phyloP scores from a whole-genome alignment of 2,797 vertebrate genomes.

The Sciurus vulgaris region DNA sequence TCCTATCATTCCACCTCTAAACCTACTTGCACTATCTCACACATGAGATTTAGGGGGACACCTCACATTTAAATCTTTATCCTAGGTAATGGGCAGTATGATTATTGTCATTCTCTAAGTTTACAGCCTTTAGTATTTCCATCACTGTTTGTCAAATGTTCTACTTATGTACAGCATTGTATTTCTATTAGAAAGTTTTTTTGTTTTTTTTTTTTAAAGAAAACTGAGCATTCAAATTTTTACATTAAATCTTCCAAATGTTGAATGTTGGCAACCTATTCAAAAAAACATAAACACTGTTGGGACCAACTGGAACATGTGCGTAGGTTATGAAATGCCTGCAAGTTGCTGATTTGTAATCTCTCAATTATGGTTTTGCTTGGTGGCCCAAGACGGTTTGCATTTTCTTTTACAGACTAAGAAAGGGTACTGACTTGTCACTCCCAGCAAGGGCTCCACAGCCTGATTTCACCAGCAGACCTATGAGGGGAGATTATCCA shows the following conservation, averaged over 20 bases:
- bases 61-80: too few relatives aligned
- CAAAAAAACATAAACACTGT: background rate
- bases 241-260: constrained; percentile 1
- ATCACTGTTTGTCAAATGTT: background rate
- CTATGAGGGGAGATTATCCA: background rate
- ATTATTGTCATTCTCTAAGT: background rate
- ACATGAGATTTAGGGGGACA: too few relatives aligned
- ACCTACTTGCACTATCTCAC: too few relatives aligned
- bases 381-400: background rate
- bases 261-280: background rate
- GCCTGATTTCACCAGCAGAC: background rate
- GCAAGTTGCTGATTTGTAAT: background rate
- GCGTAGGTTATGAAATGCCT: background rate
- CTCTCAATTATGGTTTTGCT: background rate
- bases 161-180: background rate
- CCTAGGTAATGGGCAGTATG: background rate
- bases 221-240: background rate
- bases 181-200: background rate
- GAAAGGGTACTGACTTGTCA: background rate
- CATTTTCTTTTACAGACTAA: background rate
- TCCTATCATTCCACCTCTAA: too few relatives aligned
- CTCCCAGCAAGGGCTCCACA: background rate
- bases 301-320: background rate
- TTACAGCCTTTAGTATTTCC: background rate
- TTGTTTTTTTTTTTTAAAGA: constrained; percentile 9